These are phyloP conservation scores for Pseudobourletiella spinata DNA, from an alignment of 1,140 invertebrate species.

Conservation along the genomic window DNA sequence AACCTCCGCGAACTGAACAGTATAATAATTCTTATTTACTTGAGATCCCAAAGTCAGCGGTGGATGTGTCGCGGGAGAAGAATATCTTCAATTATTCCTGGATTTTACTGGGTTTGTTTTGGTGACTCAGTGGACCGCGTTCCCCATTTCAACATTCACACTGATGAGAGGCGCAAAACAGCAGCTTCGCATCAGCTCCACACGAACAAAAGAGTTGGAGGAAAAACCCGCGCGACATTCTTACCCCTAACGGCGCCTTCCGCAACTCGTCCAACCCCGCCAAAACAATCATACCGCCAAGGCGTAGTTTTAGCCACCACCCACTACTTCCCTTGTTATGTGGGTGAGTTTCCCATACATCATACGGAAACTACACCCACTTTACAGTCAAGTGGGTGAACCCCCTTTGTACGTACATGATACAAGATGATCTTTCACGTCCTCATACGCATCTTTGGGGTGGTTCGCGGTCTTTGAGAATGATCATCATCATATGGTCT, in stretches of 20 bases:
- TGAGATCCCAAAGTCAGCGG: background rate
- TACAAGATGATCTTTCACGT: no score
- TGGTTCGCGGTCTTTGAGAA: no score
- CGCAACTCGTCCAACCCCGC: no score
- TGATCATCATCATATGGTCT: no score
- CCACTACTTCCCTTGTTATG: no score
- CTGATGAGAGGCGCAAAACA: background rate
- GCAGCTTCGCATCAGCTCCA: background rate
- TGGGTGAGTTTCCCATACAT: no score
- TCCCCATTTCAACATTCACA: background rate
- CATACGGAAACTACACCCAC: no score
- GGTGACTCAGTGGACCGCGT: background rate
- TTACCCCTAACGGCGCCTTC: background rate
- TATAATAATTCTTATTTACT: background rate
- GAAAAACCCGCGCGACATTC: background rate
- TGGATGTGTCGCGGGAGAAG: background rate
- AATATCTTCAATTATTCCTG: background rate
- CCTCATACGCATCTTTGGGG: no score
- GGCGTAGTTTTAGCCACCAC: no score
- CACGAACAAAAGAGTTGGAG: background rate
- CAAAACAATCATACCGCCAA: no score
- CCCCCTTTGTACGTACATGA: no score
- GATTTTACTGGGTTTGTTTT: background rate
- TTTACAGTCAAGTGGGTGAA: no score
- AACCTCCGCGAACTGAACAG: background rate